phyloP scores from a whole-genome alignment of 2,888 invertebrate genomes.

The Apoda limacodes region DNA sequence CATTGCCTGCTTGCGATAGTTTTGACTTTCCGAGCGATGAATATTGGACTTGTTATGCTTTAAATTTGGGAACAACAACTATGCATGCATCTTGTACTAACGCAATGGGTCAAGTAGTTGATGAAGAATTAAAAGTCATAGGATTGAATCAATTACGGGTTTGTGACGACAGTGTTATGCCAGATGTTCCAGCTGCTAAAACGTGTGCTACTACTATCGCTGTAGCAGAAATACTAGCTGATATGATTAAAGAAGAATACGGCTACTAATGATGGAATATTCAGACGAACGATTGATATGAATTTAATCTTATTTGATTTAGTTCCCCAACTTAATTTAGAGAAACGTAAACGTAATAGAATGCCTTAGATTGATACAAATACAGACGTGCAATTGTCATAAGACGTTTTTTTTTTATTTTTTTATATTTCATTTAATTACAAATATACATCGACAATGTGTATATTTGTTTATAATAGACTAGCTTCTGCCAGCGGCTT shows the following conservation, averaged over 20 bases:
- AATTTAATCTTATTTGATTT: too few species aligned
- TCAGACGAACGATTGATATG: too few species aligned
- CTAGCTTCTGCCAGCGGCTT: too few species aligned
- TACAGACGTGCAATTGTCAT: too few species aligned
- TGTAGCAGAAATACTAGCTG: slow-evolving; percentile 72
- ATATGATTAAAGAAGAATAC: slow-evolving; percentile 60
- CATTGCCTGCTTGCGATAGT: slow-evolving; percentile 27
- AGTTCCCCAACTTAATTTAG: too few species aligned
- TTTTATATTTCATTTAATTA: too few species aligned
- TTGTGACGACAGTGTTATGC: slow-evolving; percentile 75
- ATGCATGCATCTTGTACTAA: slow-evolving; percentile 38
- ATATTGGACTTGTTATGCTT: slow-evolving; percentile 40
- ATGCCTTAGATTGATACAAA: too few species aligned
- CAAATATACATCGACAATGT: too few species aligned
- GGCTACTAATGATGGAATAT: too few species aligned
- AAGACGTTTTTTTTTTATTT: too few species aligned
- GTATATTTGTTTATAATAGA: too few species aligned
- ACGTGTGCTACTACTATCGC: slow-evolving; percentile 72
- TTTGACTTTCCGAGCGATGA: slow-evolving; percentile 27
- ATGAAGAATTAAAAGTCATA: slow-evolving; percentile 43
- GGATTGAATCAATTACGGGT: slow-evolving; percentile 69
- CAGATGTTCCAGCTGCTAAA: slow-evolving; percentile 69
- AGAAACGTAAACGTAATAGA: too few species aligned
- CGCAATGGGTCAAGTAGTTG: slow-evolving; percentile 40
- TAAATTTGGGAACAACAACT: slow-evolving; percentile 29